phyloP scores from a whole-genome alignment of 1,140 invertebrate species.

The Chymomyza costata region DNA sequence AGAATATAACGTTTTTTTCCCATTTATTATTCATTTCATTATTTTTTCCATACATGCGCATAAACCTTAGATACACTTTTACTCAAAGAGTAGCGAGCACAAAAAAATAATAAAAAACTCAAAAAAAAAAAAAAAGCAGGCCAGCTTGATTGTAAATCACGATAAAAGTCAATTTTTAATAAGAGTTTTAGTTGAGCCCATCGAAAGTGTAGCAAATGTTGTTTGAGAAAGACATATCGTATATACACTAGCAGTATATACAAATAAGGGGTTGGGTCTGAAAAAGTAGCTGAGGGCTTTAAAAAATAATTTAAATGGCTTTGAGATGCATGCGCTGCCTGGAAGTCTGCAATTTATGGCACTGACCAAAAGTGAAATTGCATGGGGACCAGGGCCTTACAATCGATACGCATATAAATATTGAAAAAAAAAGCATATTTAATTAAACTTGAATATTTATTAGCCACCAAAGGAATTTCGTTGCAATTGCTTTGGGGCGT shows the following conservation, averaged over 20 bases:
- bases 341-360: conserved; percentile 65
- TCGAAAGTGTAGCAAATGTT: neutral
- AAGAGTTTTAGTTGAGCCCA: conserved; percentile 66
- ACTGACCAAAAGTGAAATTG: conserved; percentile 65
- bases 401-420: conserved; percentile 67
- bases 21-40: too few species aligned
- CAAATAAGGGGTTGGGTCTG: too few species aligned
- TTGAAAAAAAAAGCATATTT: conserved; percentile 61
- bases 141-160: conserved; percentile 71
- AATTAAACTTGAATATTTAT: conserved; percentile 73
- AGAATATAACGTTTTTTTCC: too few species aligned
- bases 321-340: conserved; percentile 47
- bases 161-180: conserved; percentile 73
- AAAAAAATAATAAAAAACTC: conserved; percentile 1
- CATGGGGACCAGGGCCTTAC: conserved; percentile 27
- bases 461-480: conserved; percentile 62
- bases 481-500: conserved; percentile 40
- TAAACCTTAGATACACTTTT: too few species aligned
- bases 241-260: too few species aligned
- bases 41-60: too few species aligned
- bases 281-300: too few species aligned
- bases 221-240: neutral
- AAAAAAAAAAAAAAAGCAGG: conserved; percentile 31
- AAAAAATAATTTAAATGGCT: conserved; percentile 62
- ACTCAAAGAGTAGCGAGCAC: too few species aligned